Evolutionary conservation across 2,113 vertebrate species (phyloP).

Genomic region (Bufo bufo): DNA sequence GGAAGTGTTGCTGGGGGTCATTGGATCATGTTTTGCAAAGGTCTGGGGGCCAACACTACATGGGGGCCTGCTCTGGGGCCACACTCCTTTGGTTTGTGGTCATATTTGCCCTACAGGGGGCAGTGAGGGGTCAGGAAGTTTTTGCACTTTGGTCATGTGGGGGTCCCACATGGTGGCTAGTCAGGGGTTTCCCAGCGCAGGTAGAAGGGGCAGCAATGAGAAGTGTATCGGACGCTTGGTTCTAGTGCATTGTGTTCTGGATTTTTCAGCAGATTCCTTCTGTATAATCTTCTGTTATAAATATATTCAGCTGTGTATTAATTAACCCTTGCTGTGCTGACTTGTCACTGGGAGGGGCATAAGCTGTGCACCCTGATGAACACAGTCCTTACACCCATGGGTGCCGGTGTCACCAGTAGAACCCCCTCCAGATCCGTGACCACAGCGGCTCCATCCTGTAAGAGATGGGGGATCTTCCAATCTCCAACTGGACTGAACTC

Average conservation of each 20-base stretch:
- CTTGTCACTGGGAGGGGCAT: neutral
- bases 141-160: too few relatives aligned
- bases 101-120: neutral
- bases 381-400: too few relatives aligned
- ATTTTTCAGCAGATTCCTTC: constrained; percentile 18
- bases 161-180: too few relatives aligned
- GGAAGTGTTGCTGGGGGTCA: neutral
- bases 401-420: too few relatives aligned
- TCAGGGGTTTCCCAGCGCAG: neutral
- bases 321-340: neutral
- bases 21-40: neutral
- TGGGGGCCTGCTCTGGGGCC: neutral
- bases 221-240: constrained; percentile 19
- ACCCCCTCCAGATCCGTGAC: too few relatives aligned
- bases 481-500: too few relatives aligned
- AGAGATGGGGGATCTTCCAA: too few relatives aligned
- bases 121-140: neutral
- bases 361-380: neutral
- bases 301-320: constrained; percentile 14
- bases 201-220: neutral
- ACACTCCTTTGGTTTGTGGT: too few relatives aligned
- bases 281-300: constrained; percentile 12
- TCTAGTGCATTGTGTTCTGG: constrained; percentile 19
- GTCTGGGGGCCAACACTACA: neutral
- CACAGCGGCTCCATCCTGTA: too few relatives aligned